Evolutionary conservation across 2,797 vertebrate species (phyloP).

Genomic region (Artibeus jamaicensis): DNA sequence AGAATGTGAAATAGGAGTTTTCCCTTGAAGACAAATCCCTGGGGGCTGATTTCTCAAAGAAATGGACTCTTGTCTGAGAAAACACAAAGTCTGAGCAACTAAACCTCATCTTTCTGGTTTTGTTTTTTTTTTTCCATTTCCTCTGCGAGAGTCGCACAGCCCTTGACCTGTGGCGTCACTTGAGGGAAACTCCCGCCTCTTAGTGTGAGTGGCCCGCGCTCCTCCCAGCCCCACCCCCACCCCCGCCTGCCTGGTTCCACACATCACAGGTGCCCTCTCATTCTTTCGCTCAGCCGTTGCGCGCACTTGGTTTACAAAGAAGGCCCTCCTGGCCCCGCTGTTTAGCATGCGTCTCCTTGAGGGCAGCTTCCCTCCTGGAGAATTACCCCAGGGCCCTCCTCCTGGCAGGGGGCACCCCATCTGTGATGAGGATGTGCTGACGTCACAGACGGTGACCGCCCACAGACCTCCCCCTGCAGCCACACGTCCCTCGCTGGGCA

Average conservation of each 20-base stretch:
- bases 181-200: too few species aligned
- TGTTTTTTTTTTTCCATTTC: fast-evolving
- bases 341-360: not conserved
- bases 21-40: not conserved
- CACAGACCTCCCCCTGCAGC: fast-evolving
- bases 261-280: not conserved
- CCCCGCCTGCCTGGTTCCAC: not conserved
- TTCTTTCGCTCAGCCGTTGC: not conserved
- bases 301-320: not conserved
- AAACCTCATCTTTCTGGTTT: not conserved
- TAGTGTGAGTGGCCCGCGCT: not conserved
- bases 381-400: not conserved
- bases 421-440: fast-evolving
- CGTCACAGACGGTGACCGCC: not conserved
- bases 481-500: fast-evolving
- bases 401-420: fast-evolving
- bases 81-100: not conserved
- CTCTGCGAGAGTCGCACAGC: not conserved
- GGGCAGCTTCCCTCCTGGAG: not conserved
- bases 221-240: not conserved
- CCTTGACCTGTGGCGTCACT: not conserved
- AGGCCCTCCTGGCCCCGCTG: not conserved
- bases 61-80: not conserved
- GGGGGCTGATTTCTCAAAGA: not conserved
- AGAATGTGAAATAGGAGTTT: not conserved